Conservation (phyloP, 2,888 invertebrate genomes). For the Deroplatys truncata region DNA sequence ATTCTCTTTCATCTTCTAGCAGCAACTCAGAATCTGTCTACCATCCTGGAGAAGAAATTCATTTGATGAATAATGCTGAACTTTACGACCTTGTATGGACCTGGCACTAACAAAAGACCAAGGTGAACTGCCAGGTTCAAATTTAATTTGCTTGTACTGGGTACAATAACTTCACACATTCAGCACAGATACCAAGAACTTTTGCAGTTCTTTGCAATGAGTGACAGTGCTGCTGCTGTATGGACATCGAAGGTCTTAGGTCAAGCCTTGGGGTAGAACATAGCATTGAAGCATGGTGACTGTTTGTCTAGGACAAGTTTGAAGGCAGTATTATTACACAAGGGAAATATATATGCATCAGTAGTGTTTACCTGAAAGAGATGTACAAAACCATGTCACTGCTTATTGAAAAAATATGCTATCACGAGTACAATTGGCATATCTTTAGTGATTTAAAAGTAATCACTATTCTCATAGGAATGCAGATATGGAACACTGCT, state of each 20-base stretch:
- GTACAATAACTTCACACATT: neutral
- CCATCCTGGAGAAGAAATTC: neutral
- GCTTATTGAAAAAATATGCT: neutral
- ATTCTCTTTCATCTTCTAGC: too few relatives aligned
- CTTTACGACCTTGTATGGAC: neutral
- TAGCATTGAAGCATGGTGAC: neutral
- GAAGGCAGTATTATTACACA: neutral
- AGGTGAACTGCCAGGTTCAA: neutral
- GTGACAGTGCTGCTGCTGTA: neutral
- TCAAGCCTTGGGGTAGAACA: neutral
- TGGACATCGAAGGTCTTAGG: neutral
- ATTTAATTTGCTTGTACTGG: neutral
- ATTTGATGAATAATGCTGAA: neutral
- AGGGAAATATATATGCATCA: neutral
- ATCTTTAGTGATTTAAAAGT: neutral
- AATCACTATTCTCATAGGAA: constrained; percentile 13
- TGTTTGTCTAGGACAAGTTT: neutral
- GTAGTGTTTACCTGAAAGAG: neutral
- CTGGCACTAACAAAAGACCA: neutral
- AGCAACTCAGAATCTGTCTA: neutral
- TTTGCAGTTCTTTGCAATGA: neutral
- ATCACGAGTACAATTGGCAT: neutral
- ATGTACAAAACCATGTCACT: neutral
- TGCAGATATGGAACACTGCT: neutral
- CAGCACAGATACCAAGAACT: neutral